Conservation (phyloP, 1,140 invertebrate genomes). For the Apocrypta bakeri region DNA sequence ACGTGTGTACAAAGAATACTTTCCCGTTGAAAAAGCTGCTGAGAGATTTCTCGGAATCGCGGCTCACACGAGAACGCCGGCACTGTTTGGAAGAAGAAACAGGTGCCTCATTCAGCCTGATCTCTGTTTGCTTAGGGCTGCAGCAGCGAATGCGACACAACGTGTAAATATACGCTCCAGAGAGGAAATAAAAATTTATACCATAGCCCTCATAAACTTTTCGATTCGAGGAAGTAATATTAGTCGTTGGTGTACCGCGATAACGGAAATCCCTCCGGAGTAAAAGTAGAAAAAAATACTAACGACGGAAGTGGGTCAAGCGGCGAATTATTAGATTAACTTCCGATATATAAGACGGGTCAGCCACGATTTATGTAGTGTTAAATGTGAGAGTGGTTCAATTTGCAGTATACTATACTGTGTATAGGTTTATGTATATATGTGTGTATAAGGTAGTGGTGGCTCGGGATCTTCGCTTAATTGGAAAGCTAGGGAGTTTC, state of each 20-base stretch:
- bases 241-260: neutral
- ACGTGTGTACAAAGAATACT: neutral
- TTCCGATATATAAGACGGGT: slow-evolving; percentile 59
- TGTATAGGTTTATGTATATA: neutral
- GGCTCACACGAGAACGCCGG: neutral
- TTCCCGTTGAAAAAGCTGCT: neutral
- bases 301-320: slow-evolving; percentile 19
- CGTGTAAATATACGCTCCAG: neutral
- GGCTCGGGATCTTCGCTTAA: slow-evolving; percentile 70
- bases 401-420: slow-evolving; percentile 55
- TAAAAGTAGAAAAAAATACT: neutral
- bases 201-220: neutral
- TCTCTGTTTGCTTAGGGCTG: slow-evolving; percentile 38
- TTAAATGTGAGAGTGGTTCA: slow-evolving; percentile 71
- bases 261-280: slow-evolving; percentile 19
- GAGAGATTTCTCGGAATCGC: neutral
- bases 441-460: neutral
- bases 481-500: slow-evolving; percentile 74
- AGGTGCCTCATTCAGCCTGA: slow-evolving; percentile 33
- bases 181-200: slow-evolving; percentile 31
- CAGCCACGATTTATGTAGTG: slow-evolving; percentile 72
- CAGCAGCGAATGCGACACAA: neutral
- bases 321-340: slow-evolving; percentile 68
- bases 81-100: slow-evolving; percentile 22
- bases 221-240: slow-evolving; percentile 32